Base-by-base conservation (phyloP, 92 coral and sea anemone species). In the Parazoanthus swiftii region DNA sequence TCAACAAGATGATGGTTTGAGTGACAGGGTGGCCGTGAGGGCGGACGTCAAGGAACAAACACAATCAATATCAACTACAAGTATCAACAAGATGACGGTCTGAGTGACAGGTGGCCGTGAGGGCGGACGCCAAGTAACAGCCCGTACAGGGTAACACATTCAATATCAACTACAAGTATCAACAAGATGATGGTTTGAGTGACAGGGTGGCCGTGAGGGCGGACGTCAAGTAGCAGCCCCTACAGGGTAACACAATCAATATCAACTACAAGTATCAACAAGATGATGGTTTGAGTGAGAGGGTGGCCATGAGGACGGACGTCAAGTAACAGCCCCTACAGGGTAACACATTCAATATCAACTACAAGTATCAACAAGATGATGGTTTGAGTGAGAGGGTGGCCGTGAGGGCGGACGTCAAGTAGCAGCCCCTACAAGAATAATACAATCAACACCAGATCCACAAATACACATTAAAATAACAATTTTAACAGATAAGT, bases 341-440 rank as follows among this genome's bases (percentile, higher is more conserved):
- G n/a, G n/a, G n/a, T n/a, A n/a, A n/a, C n/a, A n/a, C n/a, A n/a
- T n/a, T n/a, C n/a, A n/a, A n/a, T n/a, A n/a, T n/a, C n/a, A n/a
- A n/a, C n/a, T n/a, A n/a, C n/a, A n/a, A n/a, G n/a, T n/a, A n/a
- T n/a, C n/a, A n/a, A n/a, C n/a, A n/a, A n/a, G n/a, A n/a, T n/a
- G n/a, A n/a, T n/a, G n/a, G n/a, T n/a, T n/a, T 92, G 67, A 97
- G 93, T 25, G 98, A 92, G 66, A 97, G 89, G n/a, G 99, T 97
- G 8, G 99, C 99, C 8, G 99, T 94, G 50, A 97, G 91, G 16
- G 99, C 92, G 7, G 99, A 97, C n/a, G 99, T 97, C 85, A 97
- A 90, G 81, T 96, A 97, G 84, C 98, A 95, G 36, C 98, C 99
- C 99, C 99, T 97, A 50, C 70, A 84, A 86, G 13, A 44, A 56